A percentile compares a stretch with the other conserved stretches of the same genome.
Conservation (phyloP, 2,888 invertebrate genomes). For the Leptinotarsa rubiginosa region DNA sequence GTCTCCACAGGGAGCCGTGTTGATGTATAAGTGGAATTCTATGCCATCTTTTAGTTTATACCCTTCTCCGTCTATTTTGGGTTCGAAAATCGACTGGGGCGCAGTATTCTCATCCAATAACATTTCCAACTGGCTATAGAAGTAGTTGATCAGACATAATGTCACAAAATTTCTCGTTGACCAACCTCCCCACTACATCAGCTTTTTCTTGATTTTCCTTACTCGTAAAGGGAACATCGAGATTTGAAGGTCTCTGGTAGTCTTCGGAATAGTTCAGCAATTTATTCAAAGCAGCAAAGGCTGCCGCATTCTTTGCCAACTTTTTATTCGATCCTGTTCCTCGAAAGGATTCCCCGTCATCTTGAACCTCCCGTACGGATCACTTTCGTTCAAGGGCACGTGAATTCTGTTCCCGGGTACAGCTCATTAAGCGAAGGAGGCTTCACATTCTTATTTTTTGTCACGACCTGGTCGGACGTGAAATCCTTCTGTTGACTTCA, state of each 20-base stretch:
- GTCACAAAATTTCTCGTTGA: slow-evolving; percentile 76
- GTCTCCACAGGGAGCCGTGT: slow-evolving; percentile 98
- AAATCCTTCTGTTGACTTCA: slow-evolving; percentile 51
- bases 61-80: slow-evolving; percentile 65
- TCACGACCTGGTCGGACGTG: slow-evolving; percentile 48
- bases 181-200: slow-evolving; percentile 75
- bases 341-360: slow-evolving; percentile 71
- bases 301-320: slow-evolving; percentile 89
- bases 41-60: slow-evolving; percentile 80
- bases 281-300: slow-evolving; percentile 83
- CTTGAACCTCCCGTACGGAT: slow-evolving; percentile 85
- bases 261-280: slow-evolving; percentile 37
- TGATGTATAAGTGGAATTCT: slow-evolving; percentile 94
- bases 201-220: slow-evolving; percentile 77
- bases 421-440: slow-evolving; percentile 69
- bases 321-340: slow-evolving; percentile 86
- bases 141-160: slow-evolving; percentile 81
- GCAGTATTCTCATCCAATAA: slow-evolving; percentile 37
- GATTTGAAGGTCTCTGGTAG: slow-evolving; percentile 12
- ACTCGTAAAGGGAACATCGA: slow-evolving; percentile 21
- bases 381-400: slow-evolving; percentile 70
- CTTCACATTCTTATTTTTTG: slow-evolving; percentile 35
- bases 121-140: slow-evolving; percentile 80
- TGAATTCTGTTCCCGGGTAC: slow-evolving; percentile 81
- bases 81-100: slow-evolving; percentile 63